Evolutionary conservation across 2,888 invertebrate species (phyloP), one percentile per base, ranked within the genome.

Genomic region (Rhogogaster chlorosoma): DNA sequence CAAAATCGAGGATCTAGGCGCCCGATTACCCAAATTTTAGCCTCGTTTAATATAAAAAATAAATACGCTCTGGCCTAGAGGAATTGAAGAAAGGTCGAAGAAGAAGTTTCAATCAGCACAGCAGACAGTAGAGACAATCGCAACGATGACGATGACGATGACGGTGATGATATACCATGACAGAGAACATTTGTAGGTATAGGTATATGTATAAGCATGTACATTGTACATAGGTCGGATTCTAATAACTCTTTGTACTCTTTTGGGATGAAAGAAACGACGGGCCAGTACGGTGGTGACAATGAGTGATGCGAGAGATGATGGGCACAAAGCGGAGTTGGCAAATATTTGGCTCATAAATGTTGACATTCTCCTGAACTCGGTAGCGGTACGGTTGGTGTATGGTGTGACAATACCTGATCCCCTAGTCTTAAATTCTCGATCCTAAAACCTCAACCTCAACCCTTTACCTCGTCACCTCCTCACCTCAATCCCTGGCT

Each of bases 291-390:
- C n/a, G 29, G 18, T 26, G 32, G 67, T 67, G 77, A 67, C 29
- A 67, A 75, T 75, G 84, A 67, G 67, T 67, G 77, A 84, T 84
- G 84, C 53, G 53, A 84, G 84, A 61, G 78, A 84, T 49, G 80
- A 61, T 61, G 80, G 80, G 80, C 38, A 61, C 80, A 80, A 80
- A 61, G 80, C 80, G 61, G 61, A 75, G 64, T 77, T 38, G 84
- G 84, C 32, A 84, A 84, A 84, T 77, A 84, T 84, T 84, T 84
- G 78, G 78, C 78, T 84, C 84, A 84, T 84, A 84, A 84, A 84
- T 84, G 84, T 84, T 84, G 77, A 84, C 84, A 80, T 71, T 84
- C 29, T 82, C 67, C 36, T 32, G 45, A 77, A 64, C 77, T 80
- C 32, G 38, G 53, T 18, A n/a, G 15, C 38, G 38, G n/a, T 42